phyloP scores from a whole-genome alignment of 2,888 invertebrate species.

The Pyralis farinalis region DNA sequence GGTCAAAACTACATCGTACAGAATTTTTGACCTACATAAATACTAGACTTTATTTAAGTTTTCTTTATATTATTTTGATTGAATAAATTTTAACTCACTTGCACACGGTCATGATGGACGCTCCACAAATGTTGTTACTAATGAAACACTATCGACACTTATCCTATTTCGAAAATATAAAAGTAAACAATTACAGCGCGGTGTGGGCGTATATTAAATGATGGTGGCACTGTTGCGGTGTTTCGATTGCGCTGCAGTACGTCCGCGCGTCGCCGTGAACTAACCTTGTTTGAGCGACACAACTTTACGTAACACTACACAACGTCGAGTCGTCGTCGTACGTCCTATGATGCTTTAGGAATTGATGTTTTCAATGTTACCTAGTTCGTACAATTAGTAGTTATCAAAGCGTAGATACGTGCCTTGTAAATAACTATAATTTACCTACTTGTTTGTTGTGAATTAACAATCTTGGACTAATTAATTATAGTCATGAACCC shows the following conservation, averaged over 20 bases:
- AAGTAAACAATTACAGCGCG: not conserved
- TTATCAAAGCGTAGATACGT: too few species aligned
- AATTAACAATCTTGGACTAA: too few species aligned
- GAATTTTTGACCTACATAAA: too few species aligned
- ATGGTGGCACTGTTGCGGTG: not conserved
- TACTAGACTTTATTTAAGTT: too few species aligned
- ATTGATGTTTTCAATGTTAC: too few species aligned
- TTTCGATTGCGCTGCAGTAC: not conserved
- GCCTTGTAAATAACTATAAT: too few species aligned
- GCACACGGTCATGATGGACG: not conserved
- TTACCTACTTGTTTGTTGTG: too few species aligned
- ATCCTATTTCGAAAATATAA: not conserved
- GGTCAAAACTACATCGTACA: too few species aligned
- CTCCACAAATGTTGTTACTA: not conserved
- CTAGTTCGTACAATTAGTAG: too few species aligned
- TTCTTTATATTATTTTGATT: not conserved
- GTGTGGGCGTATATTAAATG: not conserved
- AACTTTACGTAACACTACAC: not conserved
- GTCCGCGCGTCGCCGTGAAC: conserved; percentile 3
- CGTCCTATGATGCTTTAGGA: too few species aligned
- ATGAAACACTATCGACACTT: not conserved
- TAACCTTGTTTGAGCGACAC: conserved; percentile 2
- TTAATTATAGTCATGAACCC: too few species aligned
- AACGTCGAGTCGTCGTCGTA: not conserved
- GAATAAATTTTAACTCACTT: conserved; percentile 15